Evolutionary conservation across 2,888 invertebrate genomes (phyloP).

Genomic region (Sericinus montela): DNA sequence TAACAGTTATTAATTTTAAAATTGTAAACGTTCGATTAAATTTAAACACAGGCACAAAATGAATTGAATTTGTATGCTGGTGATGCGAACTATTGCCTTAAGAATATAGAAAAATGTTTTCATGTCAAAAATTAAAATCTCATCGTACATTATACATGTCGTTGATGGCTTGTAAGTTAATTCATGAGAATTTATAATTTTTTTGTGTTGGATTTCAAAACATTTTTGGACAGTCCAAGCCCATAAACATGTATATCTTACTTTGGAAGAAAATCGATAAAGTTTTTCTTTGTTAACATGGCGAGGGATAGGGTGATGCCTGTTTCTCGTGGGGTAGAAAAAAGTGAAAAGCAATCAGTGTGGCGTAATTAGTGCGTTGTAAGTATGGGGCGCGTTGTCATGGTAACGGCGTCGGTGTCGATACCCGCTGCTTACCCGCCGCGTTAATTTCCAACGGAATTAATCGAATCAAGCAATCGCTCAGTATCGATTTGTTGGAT

Average conservation of each 20-base stretch:
- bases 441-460: conserved; percentile 74
- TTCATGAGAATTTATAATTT: too few relatives aligned
- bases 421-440: conserved; percentile 69
- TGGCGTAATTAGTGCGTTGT: conserved; percentile 79
- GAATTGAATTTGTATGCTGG: too few relatives aligned
- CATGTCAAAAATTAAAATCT: too few relatives aligned
- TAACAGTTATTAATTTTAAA: conserved; percentile 43
- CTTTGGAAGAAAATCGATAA: conserved; percentile 41
- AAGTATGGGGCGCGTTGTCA: conserved; percentile 75
- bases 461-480: conserved; percentile 70
- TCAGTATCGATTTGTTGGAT: conserved; percentile 59
- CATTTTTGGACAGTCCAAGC: too few relatives aligned
- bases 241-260: background rate
- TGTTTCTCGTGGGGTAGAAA: conserved; percentile 73
- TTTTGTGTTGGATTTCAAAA: too few relatives aligned
- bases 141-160: too few relatives aligned
- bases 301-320: conserved; percentile 63
- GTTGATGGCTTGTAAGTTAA: too few relatives aligned
- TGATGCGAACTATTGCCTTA: too few relatives aligned
- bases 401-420: conserved; percentile 66
- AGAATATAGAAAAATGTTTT: too few relatives aligned
- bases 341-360: conserved; percentile 79
- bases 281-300: conserved; percentile 26
- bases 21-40: background rate
- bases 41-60: background rate